phyloP scores from a whole-genome alignment of 2,797 vertebrate genomes.

The Gastrophryne carolinensis region DNA sequence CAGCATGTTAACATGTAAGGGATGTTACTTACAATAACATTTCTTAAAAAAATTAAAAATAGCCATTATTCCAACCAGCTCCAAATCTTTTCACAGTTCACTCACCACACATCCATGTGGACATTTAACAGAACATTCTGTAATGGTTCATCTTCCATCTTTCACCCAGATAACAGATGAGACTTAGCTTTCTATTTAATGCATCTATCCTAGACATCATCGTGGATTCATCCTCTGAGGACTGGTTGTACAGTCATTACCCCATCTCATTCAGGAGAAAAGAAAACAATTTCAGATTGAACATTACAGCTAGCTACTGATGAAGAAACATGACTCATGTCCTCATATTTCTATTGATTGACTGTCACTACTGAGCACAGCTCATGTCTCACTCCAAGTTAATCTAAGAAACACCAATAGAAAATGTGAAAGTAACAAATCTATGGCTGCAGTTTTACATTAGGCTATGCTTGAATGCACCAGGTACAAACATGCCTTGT shows the following conservation, averaged over 20 bases:
- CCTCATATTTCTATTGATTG: constrained; percentile 56
- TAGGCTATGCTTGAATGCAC: not conserved
- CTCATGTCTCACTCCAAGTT: constrained; percentile 58
- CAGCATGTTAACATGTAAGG: too few relatives aligned
- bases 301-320: constrained; percentile 52
- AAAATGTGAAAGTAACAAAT: constrained; percentile 47
- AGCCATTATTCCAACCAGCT: not conserved
- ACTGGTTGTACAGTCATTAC: constrained; percentile 38
- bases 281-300: constrained; percentile 59
- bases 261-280: constrained; percentile 51
- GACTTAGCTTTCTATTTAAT: constrained; percentile 1
- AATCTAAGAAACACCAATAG: constrained; percentile 55
- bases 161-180: not conserved
- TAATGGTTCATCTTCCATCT: constrained; percentile 13
- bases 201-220: constrained; percentile 29
- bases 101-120: not conserved
- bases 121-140: constrained; percentile 7
- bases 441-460: constrained; percentile 28
- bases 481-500: constrained; percentile 22
- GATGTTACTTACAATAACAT: too few relatives aligned
- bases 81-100: not conserved
- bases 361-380: constrained; percentile 54
- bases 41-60: too few relatives aligned
- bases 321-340: constrained; percentile 59
- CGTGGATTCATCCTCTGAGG: constrained; percentile 35